phyloP scores from a whole-genome alignment of 2,113 vertebrate species.

The Daboia siamensis region DNA sequence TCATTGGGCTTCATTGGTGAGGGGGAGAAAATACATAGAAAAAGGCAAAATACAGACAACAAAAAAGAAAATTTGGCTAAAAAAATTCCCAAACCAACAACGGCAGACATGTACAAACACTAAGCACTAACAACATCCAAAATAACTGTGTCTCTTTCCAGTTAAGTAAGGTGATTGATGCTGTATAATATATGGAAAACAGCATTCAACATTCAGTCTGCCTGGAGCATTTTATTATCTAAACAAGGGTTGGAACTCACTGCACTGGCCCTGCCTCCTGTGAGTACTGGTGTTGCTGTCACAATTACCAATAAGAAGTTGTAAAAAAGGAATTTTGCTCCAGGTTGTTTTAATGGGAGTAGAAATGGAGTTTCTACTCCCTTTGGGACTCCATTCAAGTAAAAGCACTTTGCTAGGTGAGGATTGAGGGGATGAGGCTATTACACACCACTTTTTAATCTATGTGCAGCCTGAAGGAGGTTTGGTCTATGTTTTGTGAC shows the following conservation, averaged over 20 bases:
- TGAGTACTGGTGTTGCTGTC: neutral
- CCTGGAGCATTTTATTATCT: neutral
- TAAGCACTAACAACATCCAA: neutral
- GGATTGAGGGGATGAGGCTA: neutral
- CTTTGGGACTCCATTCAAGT: neutral
- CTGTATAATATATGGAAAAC: neutral
- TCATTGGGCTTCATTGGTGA: neutral
- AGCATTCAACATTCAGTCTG: neutral
- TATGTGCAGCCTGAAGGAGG: neutral
- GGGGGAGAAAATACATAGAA: conserved; percentile 3
- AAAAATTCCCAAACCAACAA: conserved; percentile 12
- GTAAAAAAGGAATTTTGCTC: neutral
- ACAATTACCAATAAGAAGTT: neutral
- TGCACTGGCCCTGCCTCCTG: neutral
- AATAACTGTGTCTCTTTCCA: fast-evolving
- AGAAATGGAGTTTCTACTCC: neutral
- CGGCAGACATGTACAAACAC: conserved; percentile 32
- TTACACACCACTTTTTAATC: neutral
- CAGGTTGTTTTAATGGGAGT: neutral
- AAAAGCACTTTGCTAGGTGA: neutral
- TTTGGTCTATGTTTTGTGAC: fast-evolving
- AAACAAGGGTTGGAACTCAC: neutral
- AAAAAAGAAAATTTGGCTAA: neutral
- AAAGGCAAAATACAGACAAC: conserved; percentile 10
- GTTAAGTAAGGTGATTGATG: neutral